A percentile compares a stretch with the other conserved stretches of the same genome.
Conservation (phyloP, 2,888 invertebrate genomes). For the Temnothorax rugatulus region DNA sequence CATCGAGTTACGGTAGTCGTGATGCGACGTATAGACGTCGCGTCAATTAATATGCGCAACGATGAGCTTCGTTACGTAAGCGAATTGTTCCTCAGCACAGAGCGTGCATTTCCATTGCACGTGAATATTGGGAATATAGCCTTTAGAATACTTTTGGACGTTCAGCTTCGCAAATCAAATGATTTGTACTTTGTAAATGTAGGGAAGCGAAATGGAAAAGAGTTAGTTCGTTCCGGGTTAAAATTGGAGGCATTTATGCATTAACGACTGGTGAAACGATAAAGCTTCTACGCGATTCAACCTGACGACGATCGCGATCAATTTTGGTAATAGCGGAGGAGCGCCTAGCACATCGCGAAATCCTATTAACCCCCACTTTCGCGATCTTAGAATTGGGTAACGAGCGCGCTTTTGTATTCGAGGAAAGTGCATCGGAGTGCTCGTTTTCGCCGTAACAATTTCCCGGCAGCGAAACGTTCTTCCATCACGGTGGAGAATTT, state of each 20-base stretch:
- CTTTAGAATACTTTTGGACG: constrained; percentile 13
- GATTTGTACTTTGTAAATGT: constrained; percentile 23
- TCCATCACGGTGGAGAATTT: constrained; percentile 63
- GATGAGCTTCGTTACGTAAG: constrained; percentile 65
- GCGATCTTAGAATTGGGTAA: constrained; percentile 57
- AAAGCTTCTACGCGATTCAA: constrained; percentile 35
- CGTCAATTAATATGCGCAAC: constrained; percentile 71
- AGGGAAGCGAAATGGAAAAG: constrained; percentile 20
- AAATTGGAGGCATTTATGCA: constrained; percentile 30
- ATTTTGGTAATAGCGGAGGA: constrained; percentile 40
- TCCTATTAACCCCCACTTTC: constrained; percentile 58
- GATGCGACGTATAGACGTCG: constrained; percentile 64
- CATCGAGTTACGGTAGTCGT: constrained; percentile 47
- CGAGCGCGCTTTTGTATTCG: constrained; percentile 56
- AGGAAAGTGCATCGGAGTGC: constrained; percentile 41
- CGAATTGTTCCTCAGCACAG: constrained; percentile 36
- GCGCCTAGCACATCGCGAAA: constrained; percentile 34
- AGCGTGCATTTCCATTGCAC: constrained; percentile 1
- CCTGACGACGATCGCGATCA: constrained; percentile 44
- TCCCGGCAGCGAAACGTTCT: constrained; percentile 54
- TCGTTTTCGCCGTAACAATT: constrained; percentile 37
- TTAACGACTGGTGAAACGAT: constrained; percentile 42
- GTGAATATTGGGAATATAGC: constrained; percentile 17
- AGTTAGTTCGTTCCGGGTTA: not conserved
- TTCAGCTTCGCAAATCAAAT: constrained; percentile 20